Conservation (phyloP, 2,113 vertebrate genomes). For the Alectura lathami region DNA sequence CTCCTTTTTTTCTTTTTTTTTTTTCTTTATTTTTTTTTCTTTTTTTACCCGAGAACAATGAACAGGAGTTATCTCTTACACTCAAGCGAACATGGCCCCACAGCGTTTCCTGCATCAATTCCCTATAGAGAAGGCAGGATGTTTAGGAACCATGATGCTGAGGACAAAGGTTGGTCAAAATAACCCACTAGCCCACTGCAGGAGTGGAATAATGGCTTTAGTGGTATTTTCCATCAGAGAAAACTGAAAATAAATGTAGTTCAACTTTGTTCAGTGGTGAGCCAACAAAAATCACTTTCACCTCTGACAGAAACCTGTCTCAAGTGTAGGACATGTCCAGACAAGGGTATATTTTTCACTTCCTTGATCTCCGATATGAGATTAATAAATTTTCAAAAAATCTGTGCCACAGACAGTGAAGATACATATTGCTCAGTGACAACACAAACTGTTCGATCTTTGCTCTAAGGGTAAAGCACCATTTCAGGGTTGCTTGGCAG, state of each 20-base stretch:
- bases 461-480: conserved; percentile 69
- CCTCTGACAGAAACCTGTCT: not conserved
- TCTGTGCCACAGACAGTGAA: conserved; percentile 29
- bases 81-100: conserved; percentile 27
- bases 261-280: not conserved
- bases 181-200: not conserved
- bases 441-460: conserved; percentile 64
- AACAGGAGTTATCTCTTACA: conserved; percentile 44
- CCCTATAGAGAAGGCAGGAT: conserved; percentile 59
- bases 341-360: conserved; percentile 2
- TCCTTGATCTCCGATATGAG: not conserved
- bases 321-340: not conserved
- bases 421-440: conserved; percentile 30
- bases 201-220: conserved; percentile 12
- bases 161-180: conserved; percentile 57
- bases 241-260: conserved; percentile 22
- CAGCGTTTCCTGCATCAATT: conserved; percentile 59
- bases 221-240: conserved; percentile 32
- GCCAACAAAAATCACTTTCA: not conserved
- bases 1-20: not conserved
- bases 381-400: conserved; percentile 11
- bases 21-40: not conserved
- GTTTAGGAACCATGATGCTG: conserved; percentile 30
- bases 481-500: conserved; percentile 84
- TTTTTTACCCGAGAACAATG: conserved; percentile 6